Conservation (phyloP, 2,888 invertebrate species). For the Macropis europaea region DNA sequence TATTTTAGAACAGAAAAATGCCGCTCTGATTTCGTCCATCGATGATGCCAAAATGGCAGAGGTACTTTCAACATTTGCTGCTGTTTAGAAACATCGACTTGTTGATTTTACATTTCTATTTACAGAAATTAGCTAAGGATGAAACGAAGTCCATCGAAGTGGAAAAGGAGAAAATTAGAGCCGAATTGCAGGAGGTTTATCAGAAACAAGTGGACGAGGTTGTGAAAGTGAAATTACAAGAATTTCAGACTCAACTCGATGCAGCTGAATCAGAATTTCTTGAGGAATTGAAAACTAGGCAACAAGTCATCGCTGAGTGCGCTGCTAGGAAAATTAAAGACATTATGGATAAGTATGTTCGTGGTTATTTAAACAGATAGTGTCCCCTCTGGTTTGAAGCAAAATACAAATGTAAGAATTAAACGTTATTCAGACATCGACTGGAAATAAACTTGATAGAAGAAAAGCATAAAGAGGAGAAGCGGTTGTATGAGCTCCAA, state of each 20-base stretch:
- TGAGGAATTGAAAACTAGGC: slow-evolving; percentile 84
- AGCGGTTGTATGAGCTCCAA: slow-evolving; percentile 86
- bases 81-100: not conserved
- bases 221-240: slow-evolving; percentile 87
- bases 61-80: slow-evolving; percentile 60
- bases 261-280: slow-evolving; percentile 85
- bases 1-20: slow-evolving; percentile 82
- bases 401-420: not conserved
- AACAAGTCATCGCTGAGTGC: slow-evolving; percentile 85
- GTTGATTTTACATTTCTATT: slow-evolving; percentile 7
- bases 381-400: not conserved
- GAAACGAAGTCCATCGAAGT: slow-evolving; percentile 77
- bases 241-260: slow-evolving; percentile 89
- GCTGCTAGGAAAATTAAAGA: slow-evolving; percentile 87
- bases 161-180: slow-evolving; percentile 84
- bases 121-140: slow-evolving; percentile 79
- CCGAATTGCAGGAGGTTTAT: slow-evolving; percentile 87
- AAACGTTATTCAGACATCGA: slow-evolving; percentile 82
- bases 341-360: slow-evolving; percentile 84
- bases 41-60: slow-evolving; percentile 81
- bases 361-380: not conserved
- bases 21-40: slow-evolving; percentile 81
- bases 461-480: slow-evolving; percentile 90
- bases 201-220: slow-evolving; percentile 91
- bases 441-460: slow-evolving; percentile 88